Evolutionary conservation across 2,888 invertebrate genomes (phyloP).

Genomic region (Theretra japonica): DNA sequence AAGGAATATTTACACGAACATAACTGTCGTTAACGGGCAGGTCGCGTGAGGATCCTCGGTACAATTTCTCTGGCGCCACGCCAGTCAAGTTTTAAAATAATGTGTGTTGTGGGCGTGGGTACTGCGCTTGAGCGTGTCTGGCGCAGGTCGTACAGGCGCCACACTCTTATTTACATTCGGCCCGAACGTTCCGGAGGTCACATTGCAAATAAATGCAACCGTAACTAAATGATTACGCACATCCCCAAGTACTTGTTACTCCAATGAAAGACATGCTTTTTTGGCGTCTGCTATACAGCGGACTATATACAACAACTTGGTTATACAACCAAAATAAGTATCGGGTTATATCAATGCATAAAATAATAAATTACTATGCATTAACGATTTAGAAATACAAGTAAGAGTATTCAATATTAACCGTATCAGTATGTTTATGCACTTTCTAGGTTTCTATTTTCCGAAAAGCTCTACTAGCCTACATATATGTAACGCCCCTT

Average conservation of each 20-base stretch:
- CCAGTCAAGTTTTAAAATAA: slow-evolving; percentile 70
- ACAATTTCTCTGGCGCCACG: slow-evolving; percentile 59
- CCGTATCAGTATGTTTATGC: too few relatives aligned
- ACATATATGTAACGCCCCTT: too few relatives aligned
- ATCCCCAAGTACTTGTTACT: slow-evolving; percentile 25
- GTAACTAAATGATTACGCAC: slow-evolving; percentile 16
- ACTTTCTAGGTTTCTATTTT: too few relatives aligned
- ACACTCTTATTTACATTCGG: slow-evolving; percentile 55
- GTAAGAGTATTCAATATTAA: too few relatives aligned
- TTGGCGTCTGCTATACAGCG: background rate
- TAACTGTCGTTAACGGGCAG: slow-evolving; percentile 60
- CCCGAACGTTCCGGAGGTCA: slow-evolving; percentile 54
- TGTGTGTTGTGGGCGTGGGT: slow-evolving; percentile 56
- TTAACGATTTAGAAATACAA: too few relatives aligned
- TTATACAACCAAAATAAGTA: background rate
- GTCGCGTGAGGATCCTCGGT: slow-evolving; percentile 49
- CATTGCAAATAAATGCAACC: slow-evolving; percentile 33
- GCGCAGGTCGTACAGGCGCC: slow-evolving; percentile 41
- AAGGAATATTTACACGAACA: slow-evolving; percentile 67
- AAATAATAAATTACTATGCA: too few relatives aligned
- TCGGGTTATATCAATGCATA: background rate
- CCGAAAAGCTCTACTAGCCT: too few relatives aligned
- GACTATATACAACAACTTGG: too few relatives aligned
- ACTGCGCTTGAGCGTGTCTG: slow-evolving; percentile 47
- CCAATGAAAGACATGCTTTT: background rate